Evolutionary conservation across 2,888 invertebrate genomes (phyloP), one percentile per base, ranked within the genome.

Genomic region (Mylabris sibirica): DNA sequence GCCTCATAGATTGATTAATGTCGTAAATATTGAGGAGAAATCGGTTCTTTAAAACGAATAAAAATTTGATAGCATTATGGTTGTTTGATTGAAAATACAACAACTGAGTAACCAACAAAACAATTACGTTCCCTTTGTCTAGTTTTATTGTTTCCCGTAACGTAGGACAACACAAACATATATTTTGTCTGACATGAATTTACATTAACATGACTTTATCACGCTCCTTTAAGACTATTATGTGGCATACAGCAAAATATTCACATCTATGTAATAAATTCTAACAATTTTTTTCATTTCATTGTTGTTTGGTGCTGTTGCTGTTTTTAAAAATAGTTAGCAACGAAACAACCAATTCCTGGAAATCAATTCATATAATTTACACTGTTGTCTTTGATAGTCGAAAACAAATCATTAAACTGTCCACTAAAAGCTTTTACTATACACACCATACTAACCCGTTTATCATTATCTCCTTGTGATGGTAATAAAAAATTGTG

Each of bases 401-500:
- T 71, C 65, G 68, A 75, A 76, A 76, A 76, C 72, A 75, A 74
- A 74, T 72, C 76, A 74, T 77, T 76, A 75, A 77, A 75, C 70
- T 72, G 72, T 73, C 74, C 76, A 77, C 79, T 79, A 79, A 79
- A 79, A 79, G 79, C 78, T 79, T 79, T 79, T 78, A 77, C 77
- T 44, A 44, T 70, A 30, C 30, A 74, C 73, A 72, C 70, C 30
- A 74, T 74, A 72, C 70, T 61, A 72, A 75, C 76, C 68, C 72
- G 76, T 76, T 77, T 76, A 78, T 78, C 76, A 74, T 77, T 78
- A 79, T 78, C 77, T 76, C 74, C 73, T 76, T 72, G 49, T 75
- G 73, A 71, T 64, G 64, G 74, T 77, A 69, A 75, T 79, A 81
- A 81, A 83, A 76, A 82, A 80, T 81, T 80, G 79, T 82, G 81